phyloP scores from a whole-genome alignment of 53 echinoderm and acorn worm species.

The Apostichopus leukothele region DNA sequence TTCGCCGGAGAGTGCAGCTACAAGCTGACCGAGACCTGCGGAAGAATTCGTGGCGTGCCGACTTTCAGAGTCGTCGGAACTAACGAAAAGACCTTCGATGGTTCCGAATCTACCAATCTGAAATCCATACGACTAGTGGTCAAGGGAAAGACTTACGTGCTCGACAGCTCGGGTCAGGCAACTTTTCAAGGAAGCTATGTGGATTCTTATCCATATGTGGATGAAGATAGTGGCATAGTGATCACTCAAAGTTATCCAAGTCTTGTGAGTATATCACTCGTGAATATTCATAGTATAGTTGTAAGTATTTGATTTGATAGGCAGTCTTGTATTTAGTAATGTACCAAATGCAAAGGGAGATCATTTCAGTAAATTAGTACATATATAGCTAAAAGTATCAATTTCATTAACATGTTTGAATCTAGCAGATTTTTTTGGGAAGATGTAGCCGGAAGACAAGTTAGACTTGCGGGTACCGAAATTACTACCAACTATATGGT shows the following conservation, averaged over 20 bases:
- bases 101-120: not conserved
- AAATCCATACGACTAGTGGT: not conserved
- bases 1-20: constrained; percentile 39
- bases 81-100: not conserved
- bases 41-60: constrained; percentile 13
- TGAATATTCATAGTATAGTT: too few species aligned
- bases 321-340: too few species aligned
- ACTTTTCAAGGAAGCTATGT: not conserved
- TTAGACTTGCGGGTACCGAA: too few species aligned
- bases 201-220: constrained; percentile 22
- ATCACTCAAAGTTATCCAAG: constrained; percentile 31
- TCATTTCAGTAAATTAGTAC: too few species aligned
- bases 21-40: constrained; percentile 23
- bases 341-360: too few species aligned
- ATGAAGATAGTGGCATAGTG: constrained; percentile 12
- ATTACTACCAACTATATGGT: too few species aligned
- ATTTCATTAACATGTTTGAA: too few species aligned
- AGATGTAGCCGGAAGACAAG: too few species aligned
- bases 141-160: not conserved
- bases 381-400: too few species aligned
- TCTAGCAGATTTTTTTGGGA: too few species aligned
- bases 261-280: not conserved
- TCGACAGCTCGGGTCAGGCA: constrained; percentile 27
- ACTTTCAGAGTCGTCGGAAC: constrained; percentile 22
- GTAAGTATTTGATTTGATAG: too few species aligned